A percentile compares a stretch with the other conserved stretches of the same genome.
Conservation (phyloP, 1,140 invertebrate species). For the Augochlora pura region DNA sequence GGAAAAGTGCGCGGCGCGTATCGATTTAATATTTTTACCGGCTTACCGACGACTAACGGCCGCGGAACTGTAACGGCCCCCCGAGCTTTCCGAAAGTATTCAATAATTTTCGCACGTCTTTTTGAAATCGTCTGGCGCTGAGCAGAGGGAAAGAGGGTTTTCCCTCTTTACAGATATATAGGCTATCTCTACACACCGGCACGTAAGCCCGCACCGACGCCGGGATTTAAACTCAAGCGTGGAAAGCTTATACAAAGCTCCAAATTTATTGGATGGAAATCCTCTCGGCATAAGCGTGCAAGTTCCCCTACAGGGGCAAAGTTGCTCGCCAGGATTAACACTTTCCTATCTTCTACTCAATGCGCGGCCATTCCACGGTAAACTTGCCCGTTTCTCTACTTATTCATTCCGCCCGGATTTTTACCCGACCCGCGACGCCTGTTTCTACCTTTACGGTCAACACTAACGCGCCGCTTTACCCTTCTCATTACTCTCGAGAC, state of each 20-base stretch:
- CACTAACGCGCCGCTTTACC: not conserved
- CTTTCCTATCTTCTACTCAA: slow-evolving; percentile 79
- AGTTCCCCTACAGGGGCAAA: slow-evolving; percentile 78
- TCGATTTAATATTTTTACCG: slow-evolving; percentile 41
- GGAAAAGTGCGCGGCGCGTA: not conserved
- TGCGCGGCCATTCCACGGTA: slow-evolving; percentile 69
- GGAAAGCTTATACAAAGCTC: slow-evolving; percentile 81
- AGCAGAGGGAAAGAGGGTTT: slow-evolving; percentile 54
- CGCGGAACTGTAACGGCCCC: slow-evolving; percentile 23
- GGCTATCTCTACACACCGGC: slow-evolving; percentile 52
- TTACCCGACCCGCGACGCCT: slow-evolving; percentile 10
- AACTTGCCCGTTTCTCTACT: slow-evolving; percentile 55
- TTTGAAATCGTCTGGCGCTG: slow-evolving; percentile 38
- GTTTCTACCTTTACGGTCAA: too few relatives aligned
- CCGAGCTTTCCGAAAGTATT: slow-evolving; percentile 39
- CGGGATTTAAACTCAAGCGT: slow-evolving; percentile 80
- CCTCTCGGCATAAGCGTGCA: slow-evolving; percentile 78
- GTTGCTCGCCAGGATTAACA: slow-evolving; percentile 79
- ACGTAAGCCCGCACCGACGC: slow-evolving; percentile 63
- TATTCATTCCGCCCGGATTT: slow-evolving; percentile 19
- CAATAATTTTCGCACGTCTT: slow-evolving; percentile 52
- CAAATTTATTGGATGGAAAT: slow-evolving; percentile 81
- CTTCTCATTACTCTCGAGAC: not conserved
- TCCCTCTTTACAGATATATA: slow-evolving; percentile 57
- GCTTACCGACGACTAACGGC: slow-evolving; percentile 36